These are phyloP conservation scores for Typhlichthys eigenmanni DNA, from an alignment of 2,797 vertebrate genomes.

Conservation along the genomic window DNA sequence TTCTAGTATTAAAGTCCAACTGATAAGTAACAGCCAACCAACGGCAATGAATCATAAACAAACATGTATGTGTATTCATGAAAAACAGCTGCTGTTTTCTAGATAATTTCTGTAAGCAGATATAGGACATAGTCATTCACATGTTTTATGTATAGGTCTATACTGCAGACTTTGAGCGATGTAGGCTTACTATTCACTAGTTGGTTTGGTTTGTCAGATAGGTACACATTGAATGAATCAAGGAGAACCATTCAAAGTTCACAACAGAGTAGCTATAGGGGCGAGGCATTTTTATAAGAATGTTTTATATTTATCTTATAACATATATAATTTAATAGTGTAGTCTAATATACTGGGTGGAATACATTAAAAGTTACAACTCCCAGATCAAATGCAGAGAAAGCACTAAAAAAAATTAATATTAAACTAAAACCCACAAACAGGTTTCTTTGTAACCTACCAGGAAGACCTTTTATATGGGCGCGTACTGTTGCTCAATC, in stretches of 20 bases:
- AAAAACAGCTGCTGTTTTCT: slow-evolving; percentile 16
- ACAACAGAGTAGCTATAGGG: no score
- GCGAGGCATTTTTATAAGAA: background rate
- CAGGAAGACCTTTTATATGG: slow-evolving; percentile 8
- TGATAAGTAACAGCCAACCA: slow-evolving; percentile 60
- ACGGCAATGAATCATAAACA: slow-evolving; percentile 51
- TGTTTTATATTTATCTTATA: background rate
- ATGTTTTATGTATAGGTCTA: no score
- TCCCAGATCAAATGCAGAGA: no score
- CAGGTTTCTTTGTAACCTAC: background rate
- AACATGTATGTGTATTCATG: slow-evolving; percentile 28
- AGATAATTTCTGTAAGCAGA: no score
- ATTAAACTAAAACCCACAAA: background rate
- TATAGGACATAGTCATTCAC: no score
- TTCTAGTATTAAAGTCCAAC: slow-evolving; percentile 65
- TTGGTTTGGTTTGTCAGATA: no score
- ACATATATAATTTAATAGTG: background rate
- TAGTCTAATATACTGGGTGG: background rate
- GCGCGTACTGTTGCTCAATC: slow-evolving; percentile 23
- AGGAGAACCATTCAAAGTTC: no score
- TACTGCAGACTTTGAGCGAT: no score
- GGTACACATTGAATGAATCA: no score
- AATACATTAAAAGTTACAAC: no score
- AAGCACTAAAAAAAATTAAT: no score
- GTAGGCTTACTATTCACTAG: no score